A percentile compares a stretch with the other conserved stretches of the same genome.
These are phyloP conservation scores for Meloidogyne chitwoodi DNA, from an alignment of 1,140 invertebrate genomes.

Conservation along the genomic window DNA sequence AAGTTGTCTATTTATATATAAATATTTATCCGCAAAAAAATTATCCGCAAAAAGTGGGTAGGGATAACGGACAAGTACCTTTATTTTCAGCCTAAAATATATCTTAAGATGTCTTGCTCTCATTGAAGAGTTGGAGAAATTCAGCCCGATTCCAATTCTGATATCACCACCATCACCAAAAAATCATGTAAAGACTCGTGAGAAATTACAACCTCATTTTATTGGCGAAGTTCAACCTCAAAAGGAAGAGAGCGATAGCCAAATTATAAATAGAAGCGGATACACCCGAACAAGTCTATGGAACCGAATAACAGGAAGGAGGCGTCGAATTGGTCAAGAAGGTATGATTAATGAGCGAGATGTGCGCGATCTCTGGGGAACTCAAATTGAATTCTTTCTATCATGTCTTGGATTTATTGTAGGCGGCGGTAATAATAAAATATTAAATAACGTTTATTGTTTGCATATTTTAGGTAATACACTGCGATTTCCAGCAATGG, in stretches of 20 bases:
- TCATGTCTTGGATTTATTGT: conserved; percentile 59
- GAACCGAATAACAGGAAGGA: conserved; percentile 8
- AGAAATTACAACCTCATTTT: neutral
- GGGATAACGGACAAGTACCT: no score
- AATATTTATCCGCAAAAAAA: no score
- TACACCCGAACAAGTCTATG: neutral
- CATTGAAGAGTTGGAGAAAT: conserved; percentile 2
- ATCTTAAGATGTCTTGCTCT: neutral
- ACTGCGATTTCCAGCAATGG: conserved; percentile 55
- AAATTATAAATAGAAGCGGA: neutral
- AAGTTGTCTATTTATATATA: no score
- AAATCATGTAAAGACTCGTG: neutral
- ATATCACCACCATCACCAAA: neutral
- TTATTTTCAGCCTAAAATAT: neutral
- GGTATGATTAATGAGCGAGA: conserved; percentile 4
- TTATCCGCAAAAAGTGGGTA: no score
- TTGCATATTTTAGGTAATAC: neutral
- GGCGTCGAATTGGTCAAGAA: neutral
- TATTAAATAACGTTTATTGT: conserved; percentile 13
- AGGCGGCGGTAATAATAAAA: conserved; percentile 49
- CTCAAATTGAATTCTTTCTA: conserved; percentile 58
- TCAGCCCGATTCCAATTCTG: neutral
- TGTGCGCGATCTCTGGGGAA: conserved; percentile 52
- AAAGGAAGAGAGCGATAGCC: neutral
- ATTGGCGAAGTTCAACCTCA: neutral